These are phyloP conservation scores for Lucinisca nassula DNA, from an alignment of 2,888 invertebrate species.

Conservation along the genomic window DNA sequence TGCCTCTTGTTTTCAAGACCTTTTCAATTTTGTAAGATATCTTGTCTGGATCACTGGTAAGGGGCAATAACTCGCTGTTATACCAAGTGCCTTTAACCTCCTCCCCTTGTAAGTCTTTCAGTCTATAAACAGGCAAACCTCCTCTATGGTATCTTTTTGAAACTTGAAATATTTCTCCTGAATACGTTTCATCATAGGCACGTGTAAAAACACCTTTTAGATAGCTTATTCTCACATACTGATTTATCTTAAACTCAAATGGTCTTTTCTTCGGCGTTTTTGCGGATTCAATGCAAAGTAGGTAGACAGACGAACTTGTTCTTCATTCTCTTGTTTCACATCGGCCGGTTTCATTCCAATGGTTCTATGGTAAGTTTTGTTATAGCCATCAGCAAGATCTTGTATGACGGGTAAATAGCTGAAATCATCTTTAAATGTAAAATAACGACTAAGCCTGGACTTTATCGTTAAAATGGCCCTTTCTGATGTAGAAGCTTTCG, in stretches of 20 bases:
- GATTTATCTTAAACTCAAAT: constrained; percentile 40
- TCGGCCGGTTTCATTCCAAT: constrained; percentile 43
- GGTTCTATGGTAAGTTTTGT: constrained; percentile 51
- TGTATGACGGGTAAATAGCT: constrained; percentile 25
- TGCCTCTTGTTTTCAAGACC: constrained; percentile 25
- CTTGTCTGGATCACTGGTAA: constrained; percentile 26
- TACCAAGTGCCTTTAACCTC: constrained; percentile 46
- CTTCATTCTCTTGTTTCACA: constrained; percentile 32
- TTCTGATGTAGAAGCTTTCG: constrained; percentile 44
- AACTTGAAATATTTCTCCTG: constrained; percentile 34
- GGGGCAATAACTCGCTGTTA: constrained; percentile 38
- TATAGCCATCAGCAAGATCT: constrained; percentile 48
- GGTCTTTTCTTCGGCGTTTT: neutral
- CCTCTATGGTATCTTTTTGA: constrained; percentile 2
- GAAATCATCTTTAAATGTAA: constrained; percentile 42
- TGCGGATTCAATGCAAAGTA: constrained; percentile 2
- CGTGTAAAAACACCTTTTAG: constrained; percentile 40
- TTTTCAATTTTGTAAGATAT: constrained; percentile 33
- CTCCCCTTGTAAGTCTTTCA: constrained; percentile 34
- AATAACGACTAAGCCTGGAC: constrained; percentile 24
- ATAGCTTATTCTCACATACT: constrained; percentile 32
- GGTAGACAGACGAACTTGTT: constrained; percentile 10
- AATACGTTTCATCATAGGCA: constrained; percentile 55
- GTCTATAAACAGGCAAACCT: constrained; percentile 28
- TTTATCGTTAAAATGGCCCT: constrained; percentile 55